Evolutionary conservation across 1,140 invertebrate genomes (phyloP), one percentile per base, ranked within the genome.

Genomic region (Arion vulgaris): DNA sequence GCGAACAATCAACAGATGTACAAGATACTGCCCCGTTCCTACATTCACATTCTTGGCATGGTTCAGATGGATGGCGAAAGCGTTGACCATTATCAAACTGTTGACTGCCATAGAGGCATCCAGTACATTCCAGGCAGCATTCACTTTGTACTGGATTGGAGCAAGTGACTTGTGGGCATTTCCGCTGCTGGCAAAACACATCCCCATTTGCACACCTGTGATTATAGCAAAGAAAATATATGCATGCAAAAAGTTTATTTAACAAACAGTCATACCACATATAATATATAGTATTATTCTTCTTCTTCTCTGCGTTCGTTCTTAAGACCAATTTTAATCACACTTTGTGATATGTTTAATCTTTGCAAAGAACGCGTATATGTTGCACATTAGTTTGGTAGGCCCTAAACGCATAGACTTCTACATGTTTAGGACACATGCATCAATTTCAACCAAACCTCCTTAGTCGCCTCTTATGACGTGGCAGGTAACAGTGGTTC

Each of bases 71-170:
- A 72, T 88, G 85, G 0, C 83, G 82, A 75, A 90, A 89, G 15
- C 66, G 82, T 32, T 86, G 83, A 7, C 86, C 84, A 80, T 89
- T 84, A 7, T 28, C 69, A 34, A 85, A 85, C n/a, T 71, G 72
- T 62, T 73, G 45, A 5, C 86, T 82, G 28, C 85, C 53, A 80
- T 86, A 88, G 26, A 85, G 41, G 80, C 89, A 91, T 45, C 87
- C 76, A 32, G 80, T 74, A 81, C 89, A 91, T 75, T 87, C 85
- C n/a, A 34, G 77, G 77, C 90, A 91, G 76, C 89, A 90, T 34
- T 79, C 41, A 5, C 87, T 86, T 34, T 85, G 82, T 13, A 82
- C 82, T 36, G 90, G 89, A 74, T 90, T 80, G 69, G 84, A 69
- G 80, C 89, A 90, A 2, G 75, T 62, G 0, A 86, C 83, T 62